These are phyloP conservation scores for Pseudomyrmex sp. DNA, from an alignment of 1,140 invertebrate genomes.

Conservation along the genomic window DNA sequence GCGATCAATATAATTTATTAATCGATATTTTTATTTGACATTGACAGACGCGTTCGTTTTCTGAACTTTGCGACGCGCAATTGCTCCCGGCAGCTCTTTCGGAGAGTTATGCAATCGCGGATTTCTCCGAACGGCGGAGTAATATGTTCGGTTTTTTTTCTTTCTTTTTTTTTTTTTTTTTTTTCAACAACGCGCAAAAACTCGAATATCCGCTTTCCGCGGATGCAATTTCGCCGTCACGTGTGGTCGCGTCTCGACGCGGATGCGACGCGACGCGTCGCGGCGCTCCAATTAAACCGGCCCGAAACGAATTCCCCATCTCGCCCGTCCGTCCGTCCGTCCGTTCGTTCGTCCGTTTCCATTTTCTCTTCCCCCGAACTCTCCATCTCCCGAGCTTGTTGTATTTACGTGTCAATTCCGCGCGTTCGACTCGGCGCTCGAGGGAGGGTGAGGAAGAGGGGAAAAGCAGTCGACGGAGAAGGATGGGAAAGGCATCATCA, in stretches of 20 bases:
- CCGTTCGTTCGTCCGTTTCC: slow-evolving; percentile 61
- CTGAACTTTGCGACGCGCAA: background rate
- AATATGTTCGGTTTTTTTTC: slow-evolving; percentile 22
- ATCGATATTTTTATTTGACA: background rate
- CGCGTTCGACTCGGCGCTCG: slow-evolving; percentile 21
- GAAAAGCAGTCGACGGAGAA: background rate
- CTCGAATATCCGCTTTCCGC: slow-evolving; percentile 3
- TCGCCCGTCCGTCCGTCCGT: background rate
- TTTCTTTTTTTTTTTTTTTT: background rate
- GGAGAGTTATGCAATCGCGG: background rate
- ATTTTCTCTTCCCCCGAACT: slow-evolving; percentile 66
- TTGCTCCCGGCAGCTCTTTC: background rate
- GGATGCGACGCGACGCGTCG: slow-evolving; percentile 18
- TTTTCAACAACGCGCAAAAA: background rate
- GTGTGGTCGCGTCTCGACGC: slow-evolving; percentile 54
- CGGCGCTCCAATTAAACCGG: slow-evolving; percentile 70
- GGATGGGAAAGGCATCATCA: slow-evolving; percentile 44
- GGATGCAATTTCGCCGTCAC: slow-evolving; percentile 66
- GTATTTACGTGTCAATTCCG: slow-evolving; percentile 74
- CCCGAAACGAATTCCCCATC: slow-evolving; percentile 66
- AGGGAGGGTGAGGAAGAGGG: background rate
- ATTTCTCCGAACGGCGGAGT: slow-evolving; percentile 7
- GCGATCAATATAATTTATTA: background rate
- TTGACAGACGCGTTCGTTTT: no score
- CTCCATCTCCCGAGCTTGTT: slow-evolving; percentile 50